Base-by-base conservation (phyloP, 2,797 vertebrate genomes). In the Sternarchorhynchus goeldii region DNA sequence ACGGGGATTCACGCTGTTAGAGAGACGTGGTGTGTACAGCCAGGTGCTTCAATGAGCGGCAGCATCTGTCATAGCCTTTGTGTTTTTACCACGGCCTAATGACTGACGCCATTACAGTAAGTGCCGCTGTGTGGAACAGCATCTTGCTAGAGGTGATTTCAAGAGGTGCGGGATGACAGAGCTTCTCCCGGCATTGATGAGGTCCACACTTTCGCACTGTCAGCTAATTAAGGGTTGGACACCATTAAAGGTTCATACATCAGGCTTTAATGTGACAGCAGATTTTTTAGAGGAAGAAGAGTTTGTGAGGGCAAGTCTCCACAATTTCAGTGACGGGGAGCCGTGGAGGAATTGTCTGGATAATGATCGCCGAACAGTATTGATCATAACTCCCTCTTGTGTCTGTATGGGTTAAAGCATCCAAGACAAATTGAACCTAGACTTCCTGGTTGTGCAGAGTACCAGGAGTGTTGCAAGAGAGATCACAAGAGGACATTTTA, bases 291-390 rank as follows among this genome's bases (percentile, higher is more conserved):
- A 83, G 88, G 87, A 88, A 85, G 83, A 83, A 71, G 82, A 87
- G 87, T 62, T 80, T 86, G 83, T 65, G 86, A 86, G 87, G 89
- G 84, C 85, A 86, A 85, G 88, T 84, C 85, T 83, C 86, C 86
- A 85, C 89, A 89, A 91, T 92, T 92, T 90, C 92, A 91, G 87
- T 84, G 87, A 82, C 85, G 83, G 87, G 63, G 86, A 85, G 87
- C 83, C 86, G 85, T 88, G 75, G 87, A 89, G 90, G 88, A 87
- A 84, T 90, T 90, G 89, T 87, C 89, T 91, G 89, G 91, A 90
- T 93, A 91, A 93, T 91, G 89, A 91, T 88, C 82, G 82, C 88
- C 75, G 86, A 91, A 88, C 82, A 71, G 81, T 92, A 92, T 92
- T 90, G 92, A 93, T 92, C 88, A 89, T 82, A 74, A 29, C 86